Percentiles rank a stretch among this genome's conserved stretches.
These are phyloP conservation scores for Ochlodes sylvanus DNA, from an alignment of 2,888 invertebrate genomes.

Conservation along the genomic window DNA sequence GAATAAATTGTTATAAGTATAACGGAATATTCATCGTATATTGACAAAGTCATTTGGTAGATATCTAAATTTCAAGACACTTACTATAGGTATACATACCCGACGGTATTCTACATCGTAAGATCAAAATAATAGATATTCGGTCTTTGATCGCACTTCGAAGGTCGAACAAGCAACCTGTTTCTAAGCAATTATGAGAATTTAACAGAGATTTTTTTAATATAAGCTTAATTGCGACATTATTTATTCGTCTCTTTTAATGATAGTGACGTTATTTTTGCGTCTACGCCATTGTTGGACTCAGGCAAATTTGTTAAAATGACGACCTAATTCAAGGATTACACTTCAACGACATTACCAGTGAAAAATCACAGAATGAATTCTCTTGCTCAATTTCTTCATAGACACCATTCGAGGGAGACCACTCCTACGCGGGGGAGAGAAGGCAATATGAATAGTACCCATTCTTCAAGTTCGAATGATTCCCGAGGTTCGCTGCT, in stretches of 20 bases:
- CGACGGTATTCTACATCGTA: background rate
- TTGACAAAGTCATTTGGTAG: background rate
- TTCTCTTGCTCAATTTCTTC: conserved; percentile 68
- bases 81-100: background rate
- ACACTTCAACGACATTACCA: background rate
- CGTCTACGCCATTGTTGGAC: background rate
- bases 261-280: conserved; percentile 48
- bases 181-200: background rate
- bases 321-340: background rate
- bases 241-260: conserved; percentile 66
- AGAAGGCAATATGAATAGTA: conserved; percentile 77
- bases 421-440: conserved; percentile 64
- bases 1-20: too few relatives aligned
- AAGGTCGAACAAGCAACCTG: background rate
- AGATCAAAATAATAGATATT: conserved; percentile 10
- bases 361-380: conserved; percentile 21
- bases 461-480: conserved; percentile 69
- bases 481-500: conserved; percentile 55
- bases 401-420: conserved; percentile 68
- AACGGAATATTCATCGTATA: too few relatives aligned
- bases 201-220: background rate
- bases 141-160: background rate
- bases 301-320: background rate
- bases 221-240: conserved; percentile 24
- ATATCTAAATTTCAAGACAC: background rate